Conservation (phyloP, 2,113 vertebrate genomes). For the Salvelinus alpinus region DNA sequence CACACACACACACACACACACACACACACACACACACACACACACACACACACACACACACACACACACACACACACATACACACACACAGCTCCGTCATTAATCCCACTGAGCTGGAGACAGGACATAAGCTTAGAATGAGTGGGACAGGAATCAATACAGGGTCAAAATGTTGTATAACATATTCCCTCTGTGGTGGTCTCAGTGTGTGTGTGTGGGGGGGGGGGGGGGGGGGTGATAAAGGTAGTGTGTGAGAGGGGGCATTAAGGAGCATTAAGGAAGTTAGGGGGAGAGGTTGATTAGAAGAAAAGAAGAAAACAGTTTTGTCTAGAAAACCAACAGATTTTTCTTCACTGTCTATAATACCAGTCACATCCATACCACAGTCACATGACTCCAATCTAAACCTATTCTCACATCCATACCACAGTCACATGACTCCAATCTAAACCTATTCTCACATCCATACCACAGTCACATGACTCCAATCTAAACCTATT, state of each 20-base stretch:
- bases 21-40: constrained; percentile 12
- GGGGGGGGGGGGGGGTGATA: constrained; percentile 5
- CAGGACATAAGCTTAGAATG: constrained; percentile 77
- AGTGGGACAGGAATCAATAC: constrained; percentile 71
- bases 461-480: no score
- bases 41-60: constrained; percentile 17
- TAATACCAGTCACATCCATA: no score
- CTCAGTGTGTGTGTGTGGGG: constrained; percentile 35
- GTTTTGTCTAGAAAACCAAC: no score
- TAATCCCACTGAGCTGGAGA: constrained; percentile 64
- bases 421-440: no score
- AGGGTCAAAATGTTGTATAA: constrained; percentile 72
- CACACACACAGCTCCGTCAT: constrained; percentile 36
- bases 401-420: no score
- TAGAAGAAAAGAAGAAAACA: no score
- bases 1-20: no score
- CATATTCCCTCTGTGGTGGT: constrained; percentile 65
- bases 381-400: no score
- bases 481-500: no score
- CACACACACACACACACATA: constrained; percentile 15
- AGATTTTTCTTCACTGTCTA: no score
- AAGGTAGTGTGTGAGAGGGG: constrained; percentile 4
- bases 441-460: no score
- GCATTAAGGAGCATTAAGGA: neutral
- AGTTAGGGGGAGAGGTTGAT: no score